A percentile compares a stretch with the other conserved stretches of the same genome.
phyloP scores from a whole-genome alignment of 2,888 invertebrate species.

The Amphipyra berbera region DNA sequence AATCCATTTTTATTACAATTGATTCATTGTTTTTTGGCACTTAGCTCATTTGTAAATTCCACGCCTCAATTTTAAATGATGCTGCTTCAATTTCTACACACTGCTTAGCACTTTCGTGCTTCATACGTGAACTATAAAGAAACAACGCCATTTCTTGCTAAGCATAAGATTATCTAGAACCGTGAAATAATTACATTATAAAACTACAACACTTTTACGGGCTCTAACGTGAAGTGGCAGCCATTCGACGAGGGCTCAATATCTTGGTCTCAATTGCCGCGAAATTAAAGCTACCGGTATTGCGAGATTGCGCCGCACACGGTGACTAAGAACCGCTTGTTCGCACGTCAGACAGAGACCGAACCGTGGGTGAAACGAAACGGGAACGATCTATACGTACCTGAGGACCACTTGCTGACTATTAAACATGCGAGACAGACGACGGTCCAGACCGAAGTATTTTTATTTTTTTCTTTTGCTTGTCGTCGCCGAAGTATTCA shows the following conservation, averaged over 20 bases:
- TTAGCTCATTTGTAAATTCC: too few relatives aligned
- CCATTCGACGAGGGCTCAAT: constrained; percentile 37
- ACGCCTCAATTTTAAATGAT: too few relatives aligned
- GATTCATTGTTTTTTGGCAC: too few relatives aligned
- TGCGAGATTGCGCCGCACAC: constrained; percentile 44
- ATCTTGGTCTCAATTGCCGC: constrained; percentile 55
- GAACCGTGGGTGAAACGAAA: constrained; percentile 3
- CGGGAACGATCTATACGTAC: constrained; percentile 1
- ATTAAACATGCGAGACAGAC: constrained; percentile 20
- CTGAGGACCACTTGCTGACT: constrained; percentile 1
- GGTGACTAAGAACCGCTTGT: constrained; percentile 21
- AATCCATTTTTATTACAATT: too few relatives aligned
- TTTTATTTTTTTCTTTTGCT: too few relatives aligned
- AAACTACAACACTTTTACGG: constrained; percentile 5
- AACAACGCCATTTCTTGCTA: too few relatives aligned
- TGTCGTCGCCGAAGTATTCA: too few relatives aligned
- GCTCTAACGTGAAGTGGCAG: constrained; percentile 23
- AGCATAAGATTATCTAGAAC: background rate
- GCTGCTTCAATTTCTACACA: too few relatives aligned
- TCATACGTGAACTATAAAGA: too few relatives aligned
- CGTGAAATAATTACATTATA: background rate
- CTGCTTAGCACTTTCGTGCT: too few relatives aligned
- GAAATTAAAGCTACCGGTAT: constrained; percentile 65
- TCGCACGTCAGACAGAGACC: background rate
- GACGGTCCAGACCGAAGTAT: background rate